A percentile compares a stretch with the other conserved stretches of the same genome.
Conservation (phyloP, 2,797 vertebrate genomes). For the Takifugu ocellatus region DNA sequence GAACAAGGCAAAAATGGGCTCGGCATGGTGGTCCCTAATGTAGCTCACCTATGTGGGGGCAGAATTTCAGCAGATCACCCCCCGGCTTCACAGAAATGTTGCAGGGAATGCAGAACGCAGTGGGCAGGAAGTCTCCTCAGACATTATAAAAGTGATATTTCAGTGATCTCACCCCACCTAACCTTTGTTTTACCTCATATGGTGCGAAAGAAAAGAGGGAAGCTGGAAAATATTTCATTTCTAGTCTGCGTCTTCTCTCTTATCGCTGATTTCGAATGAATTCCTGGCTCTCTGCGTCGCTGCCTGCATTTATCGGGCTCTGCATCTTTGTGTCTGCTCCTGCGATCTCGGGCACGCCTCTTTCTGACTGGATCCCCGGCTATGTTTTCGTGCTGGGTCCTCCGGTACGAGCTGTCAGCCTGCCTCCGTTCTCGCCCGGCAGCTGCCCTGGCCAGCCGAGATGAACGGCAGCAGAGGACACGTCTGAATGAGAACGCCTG, state of each 20-base stretch:
- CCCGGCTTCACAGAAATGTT: no score
- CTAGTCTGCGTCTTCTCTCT: no score
- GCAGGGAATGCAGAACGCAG: neutral
- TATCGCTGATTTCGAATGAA: no score
- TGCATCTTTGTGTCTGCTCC: slow-evolving; percentile 6
- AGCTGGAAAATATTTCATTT: no score
- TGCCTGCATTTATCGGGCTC: slow-evolving; percentile 1
- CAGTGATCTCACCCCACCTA: neutral
- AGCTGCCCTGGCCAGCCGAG: neutral
- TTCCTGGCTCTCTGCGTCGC: no score
- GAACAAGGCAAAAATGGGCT: slow-evolving; percentile 10
- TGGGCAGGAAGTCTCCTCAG: neutral
- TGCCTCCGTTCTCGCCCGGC: slow-evolving; percentile 17
- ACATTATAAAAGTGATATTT: slow-evolving; percentile 11
- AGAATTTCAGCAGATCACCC: no score
- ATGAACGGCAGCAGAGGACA: neutral
- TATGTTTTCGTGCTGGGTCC: slow-evolving; percentile 13
- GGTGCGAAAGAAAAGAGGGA: no score
- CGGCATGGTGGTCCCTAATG: slow-evolving; percentile 4
- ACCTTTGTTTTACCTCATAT: no score
- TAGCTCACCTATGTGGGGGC: slow-evolving; percentile 9
- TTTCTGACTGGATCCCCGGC: slow-evolving; percentile 28
- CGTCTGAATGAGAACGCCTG: neutral
- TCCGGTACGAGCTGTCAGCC: slow-evolving; percentile 43
- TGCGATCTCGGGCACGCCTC: slow-evolving; percentile 22